Conservation (phyloP, 2,888 invertebrate genomes). For the Leptinotarsa juncta region DNA sequence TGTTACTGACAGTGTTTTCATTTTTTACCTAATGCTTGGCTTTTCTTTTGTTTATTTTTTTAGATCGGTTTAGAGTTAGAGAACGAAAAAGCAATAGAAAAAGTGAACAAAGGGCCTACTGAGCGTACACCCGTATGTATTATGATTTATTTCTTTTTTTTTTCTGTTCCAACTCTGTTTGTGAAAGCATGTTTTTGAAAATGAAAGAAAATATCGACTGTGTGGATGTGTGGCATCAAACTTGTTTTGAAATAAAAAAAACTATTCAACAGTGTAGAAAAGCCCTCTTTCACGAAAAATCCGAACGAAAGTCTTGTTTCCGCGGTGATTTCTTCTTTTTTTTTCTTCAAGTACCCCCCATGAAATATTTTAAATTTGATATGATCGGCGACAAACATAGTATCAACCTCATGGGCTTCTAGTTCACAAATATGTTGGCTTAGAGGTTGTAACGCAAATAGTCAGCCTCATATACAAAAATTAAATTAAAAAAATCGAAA, state of each 20-base stretch:
- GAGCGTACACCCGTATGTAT: slow-evolving; percentile 82
- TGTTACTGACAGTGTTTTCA: background rate
- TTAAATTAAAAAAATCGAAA: too few species aligned
- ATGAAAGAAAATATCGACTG: background rate
- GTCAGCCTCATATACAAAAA: background rate
- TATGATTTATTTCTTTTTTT: slow-evolving; percentile 53
- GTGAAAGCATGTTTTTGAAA: background rate
- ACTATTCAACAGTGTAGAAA: too few species aligned
- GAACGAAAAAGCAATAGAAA: slow-evolving; percentile 32
- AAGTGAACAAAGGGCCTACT: slow-evolving; percentile 67
- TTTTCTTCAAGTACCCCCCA: too few species aligned
- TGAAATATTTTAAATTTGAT: too few species aligned
- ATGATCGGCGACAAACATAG: too few species aligned
- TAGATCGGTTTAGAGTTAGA: slow-evolving; percentile 45
- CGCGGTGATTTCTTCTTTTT: too few species aligned
- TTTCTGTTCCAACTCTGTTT: slow-evolving; percentile 32
- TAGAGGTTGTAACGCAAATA: background rate
- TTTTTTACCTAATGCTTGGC: slow-evolving; percentile 63
- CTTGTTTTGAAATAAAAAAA: too few species aligned
- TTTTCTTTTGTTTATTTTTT: slow-evolving; percentile 55
- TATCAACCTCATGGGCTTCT: too few species aligned
- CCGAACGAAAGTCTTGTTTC: too few species aligned
- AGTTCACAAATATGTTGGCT: too few species aligned
- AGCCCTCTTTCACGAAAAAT: too few species aligned
- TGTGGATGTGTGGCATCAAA: too few species aligned